Evolutionary conservation across 1,140 invertebrate species (phyloP).

Genomic region (Zaprionus inermis): DNA sequence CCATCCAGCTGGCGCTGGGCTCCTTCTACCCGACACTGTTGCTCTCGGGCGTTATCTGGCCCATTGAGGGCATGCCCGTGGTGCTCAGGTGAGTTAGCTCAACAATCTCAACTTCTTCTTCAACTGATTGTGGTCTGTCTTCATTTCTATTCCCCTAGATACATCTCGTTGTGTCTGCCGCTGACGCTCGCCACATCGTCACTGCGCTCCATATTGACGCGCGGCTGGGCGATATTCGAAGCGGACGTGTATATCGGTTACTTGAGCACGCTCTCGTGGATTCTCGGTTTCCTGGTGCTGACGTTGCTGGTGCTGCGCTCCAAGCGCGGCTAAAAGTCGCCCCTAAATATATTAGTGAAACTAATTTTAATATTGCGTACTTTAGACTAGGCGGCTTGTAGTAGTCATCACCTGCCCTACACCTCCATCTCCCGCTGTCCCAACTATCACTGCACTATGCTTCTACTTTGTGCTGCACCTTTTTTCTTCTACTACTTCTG

Average conservation of each 20-base stretch:
- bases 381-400: constrained; percentile 53
- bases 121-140: neutral
- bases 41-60: constrained; percentile 95
- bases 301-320: constrained; percentile 92
- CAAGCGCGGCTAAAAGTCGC: constrained; percentile 87
- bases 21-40: constrained; percentile 97
- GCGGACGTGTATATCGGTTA: constrained; percentile 95
- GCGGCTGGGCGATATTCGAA: constrained; percentile 94
- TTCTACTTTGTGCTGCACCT: constrained; percentile 18
- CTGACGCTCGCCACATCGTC: constrained; percentile 96
- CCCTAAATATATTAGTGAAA: constrained; percentile 26
- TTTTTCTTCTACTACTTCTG: constrained; percentile 1
- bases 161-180: constrained; percentile 93
- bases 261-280: constrained; percentile 94
- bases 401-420: constrained; percentile 44
- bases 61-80: constrained; percentile 94
- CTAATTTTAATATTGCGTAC: constrained; percentile 55
- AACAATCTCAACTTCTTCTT: neutral
- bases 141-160: constrained; percentile 69
- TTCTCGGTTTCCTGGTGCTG: constrained; percentile 92
- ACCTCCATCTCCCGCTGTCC: constrained; percentile 16
- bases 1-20: constrained; percentile 96
- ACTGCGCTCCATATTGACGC: constrained; percentile 93
- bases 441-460: neutral
- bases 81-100: constrained; percentile 86